phyloP scores from a whole-genome alignment of 2,888 invertebrate genomes.

The Conops quadrifasciatus region DNA sequence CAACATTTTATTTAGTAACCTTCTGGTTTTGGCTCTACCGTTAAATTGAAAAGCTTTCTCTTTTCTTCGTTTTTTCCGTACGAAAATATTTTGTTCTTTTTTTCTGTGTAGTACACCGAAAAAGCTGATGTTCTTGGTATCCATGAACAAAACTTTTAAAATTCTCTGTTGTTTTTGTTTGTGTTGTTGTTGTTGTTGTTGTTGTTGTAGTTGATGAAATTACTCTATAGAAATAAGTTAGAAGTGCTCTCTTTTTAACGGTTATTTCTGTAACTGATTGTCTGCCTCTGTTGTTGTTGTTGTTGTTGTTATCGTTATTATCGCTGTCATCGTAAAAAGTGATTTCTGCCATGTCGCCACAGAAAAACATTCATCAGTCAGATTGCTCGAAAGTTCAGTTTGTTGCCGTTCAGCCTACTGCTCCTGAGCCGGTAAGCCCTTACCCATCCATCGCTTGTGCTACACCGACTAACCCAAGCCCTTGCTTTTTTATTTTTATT shows the following conservation, averaged over 20 bases:
- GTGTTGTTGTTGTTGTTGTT: neutral
- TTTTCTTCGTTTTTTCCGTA: too few species aligned
- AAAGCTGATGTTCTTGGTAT: too few species aligned
- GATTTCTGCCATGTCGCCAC: neutral
- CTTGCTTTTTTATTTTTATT: too few species aligned
- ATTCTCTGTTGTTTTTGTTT: neutral
- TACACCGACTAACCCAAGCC: too few species aligned
- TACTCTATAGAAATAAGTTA: too few species aligned
- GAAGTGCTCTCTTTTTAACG: neutral
- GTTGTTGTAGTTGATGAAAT: slow-evolving; percentile 9
- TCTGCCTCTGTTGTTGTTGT: neutral
- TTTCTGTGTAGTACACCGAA: too few species aligned
- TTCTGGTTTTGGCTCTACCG: too few species aligned
- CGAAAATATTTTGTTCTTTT: too few species aligned
- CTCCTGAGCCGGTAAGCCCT: neutral
- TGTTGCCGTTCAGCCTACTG: neutral
- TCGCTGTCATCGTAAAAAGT: neutral
- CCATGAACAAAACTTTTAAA: too few species aligned
- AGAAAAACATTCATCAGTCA: neutral
- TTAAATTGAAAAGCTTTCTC: too few species aligned
- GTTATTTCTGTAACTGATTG: slow-evolving; percentile 13
- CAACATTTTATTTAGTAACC: too few species aligned
- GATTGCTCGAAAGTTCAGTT: neutral
- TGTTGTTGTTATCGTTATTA: neutral
- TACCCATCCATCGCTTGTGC: neutral